Percentiles rank a stretch among this genome's conserved stretches.
These are phyloP conservation scores for Papilio dardanus DNA, from an alignment of 1,140 invertebrate species.

Conservation along the genomic window DNA sequence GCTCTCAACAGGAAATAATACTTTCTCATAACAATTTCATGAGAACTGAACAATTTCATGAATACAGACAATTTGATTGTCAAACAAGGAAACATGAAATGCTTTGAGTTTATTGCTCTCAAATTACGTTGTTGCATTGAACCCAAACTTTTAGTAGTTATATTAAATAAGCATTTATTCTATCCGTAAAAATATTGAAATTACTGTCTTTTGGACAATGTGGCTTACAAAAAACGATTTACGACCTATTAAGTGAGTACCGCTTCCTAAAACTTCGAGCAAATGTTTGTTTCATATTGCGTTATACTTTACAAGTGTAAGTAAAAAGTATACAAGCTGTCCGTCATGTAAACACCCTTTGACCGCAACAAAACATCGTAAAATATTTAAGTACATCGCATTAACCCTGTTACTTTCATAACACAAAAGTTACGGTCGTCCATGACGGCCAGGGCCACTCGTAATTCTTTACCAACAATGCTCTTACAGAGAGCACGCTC, in stretches of 20 bases:
- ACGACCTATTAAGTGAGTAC: neutral
- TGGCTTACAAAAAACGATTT: neutral
- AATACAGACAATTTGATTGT: constrained; percentile 6
- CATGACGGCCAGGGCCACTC: constrained; percentile 33
- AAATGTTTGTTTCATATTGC: neutral
- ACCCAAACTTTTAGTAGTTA: neutral
- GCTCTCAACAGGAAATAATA: constrained; percentile 8
- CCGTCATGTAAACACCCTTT: constrained; percentile 16
- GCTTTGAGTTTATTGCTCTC: neutral
- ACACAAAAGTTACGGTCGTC: constrained; percentile 28
- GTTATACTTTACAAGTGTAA: neutral
- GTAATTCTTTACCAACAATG: constrained; percentile 48
- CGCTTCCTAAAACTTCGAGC: neutral
- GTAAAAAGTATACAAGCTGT: constrained; percentile 1
- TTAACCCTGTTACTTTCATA: constrained; percentile 24
- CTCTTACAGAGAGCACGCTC: neutral
- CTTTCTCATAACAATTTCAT: constrained; percentile 21
- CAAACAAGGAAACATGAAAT: constrained; percentile 12
- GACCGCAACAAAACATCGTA: constrained; percentile 26
- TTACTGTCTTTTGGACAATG: neutral
- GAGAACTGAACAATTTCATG: constrained; percentile 4
- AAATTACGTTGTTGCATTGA: neutral
- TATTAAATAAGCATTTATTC: no score
- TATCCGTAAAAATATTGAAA: no score
- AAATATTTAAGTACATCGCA: constrained; percentile 17